Evolutionary conservation across 2,888 invertebrate species (phyloP).

Genomic region (Thera britannica): DNA sequence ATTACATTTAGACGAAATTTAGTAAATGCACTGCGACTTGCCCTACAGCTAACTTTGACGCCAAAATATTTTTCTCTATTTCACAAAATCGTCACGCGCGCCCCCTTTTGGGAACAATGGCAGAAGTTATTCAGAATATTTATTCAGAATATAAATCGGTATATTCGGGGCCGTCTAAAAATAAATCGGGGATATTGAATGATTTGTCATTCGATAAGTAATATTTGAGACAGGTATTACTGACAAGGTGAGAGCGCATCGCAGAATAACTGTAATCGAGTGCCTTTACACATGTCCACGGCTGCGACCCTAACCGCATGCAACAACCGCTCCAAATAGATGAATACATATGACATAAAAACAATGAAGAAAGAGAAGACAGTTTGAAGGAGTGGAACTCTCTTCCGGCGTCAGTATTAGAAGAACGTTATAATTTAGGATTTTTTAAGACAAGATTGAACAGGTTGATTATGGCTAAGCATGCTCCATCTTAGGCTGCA

Average conservation of each 20-base stretch:
- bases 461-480: too few relatives aligned
- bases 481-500: too few relatives aligned
- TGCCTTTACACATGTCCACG: not conserved
- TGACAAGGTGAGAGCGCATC: constrained; percentile 9
- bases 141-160: constrained; percentile 53
- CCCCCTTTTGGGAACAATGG: constrained; percentile 52
- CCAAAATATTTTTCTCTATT: constrained; percentile 49
- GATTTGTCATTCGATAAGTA: constrained; percentile 44
- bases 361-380: too few relatives aligned
- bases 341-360: too few relatives aligned
- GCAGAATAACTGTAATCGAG: not conserved
- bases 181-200: constrained; percentile 50
- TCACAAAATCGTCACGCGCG: constrained; percentile 51
- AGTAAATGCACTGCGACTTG: too few relatives aligned
- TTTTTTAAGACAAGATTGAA: too few relatives aligned
- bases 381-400: too few relatives aligned
- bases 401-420: too few relatives aligned
- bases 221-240: constrained; percentile 35
- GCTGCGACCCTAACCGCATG: not conserved
- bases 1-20: too few relatives aligned
- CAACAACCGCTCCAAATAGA: too few relatives aligned
- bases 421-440: too few relatives aligned
- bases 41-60: not conserved
- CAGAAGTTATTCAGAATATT: constrained; percentile 56
- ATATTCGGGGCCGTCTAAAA: constrained; percentile 53